Conservation (phyloP, 2,113 vertebrate species). For the Atrichornis clamosus region DNA sequence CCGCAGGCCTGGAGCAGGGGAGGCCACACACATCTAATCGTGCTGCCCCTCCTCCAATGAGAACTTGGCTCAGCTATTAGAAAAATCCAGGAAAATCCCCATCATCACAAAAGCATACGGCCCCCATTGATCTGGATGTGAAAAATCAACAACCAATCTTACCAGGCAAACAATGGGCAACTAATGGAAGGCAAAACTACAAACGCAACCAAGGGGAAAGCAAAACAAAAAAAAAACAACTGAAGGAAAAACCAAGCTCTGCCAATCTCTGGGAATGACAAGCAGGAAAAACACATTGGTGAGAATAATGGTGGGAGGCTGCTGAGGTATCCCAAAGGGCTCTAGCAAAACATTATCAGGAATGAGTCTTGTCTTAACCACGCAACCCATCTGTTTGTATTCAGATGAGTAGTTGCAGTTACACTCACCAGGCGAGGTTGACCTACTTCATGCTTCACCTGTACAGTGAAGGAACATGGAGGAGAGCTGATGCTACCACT, state of each 20-base stretch:
- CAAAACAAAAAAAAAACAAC: neutral
- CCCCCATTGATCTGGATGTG: neutral
- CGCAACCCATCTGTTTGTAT: neutral
- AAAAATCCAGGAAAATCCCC: neutral
- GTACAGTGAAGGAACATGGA: neutral
- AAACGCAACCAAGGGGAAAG: fast-evolving
- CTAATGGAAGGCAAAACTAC: neutral
- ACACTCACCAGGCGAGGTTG: neutral
- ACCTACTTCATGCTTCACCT: neutral
- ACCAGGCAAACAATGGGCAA: neutral
- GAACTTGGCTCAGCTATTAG: neutral
- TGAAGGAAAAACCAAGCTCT: neutral
- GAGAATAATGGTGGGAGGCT: neutral
- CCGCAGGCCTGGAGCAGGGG: neutral
- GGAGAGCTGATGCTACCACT: neutral
- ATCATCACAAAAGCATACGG: neutral
- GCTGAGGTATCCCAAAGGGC: neutral
- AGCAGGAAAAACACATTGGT: neutral
- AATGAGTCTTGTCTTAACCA: neutral
- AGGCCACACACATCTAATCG: neutral
- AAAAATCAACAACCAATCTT: neutral
- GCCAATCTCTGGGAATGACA: neutral
- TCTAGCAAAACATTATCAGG: neutral
- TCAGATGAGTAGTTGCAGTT: neutral
- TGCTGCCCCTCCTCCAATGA: neutral